Base-by-base conservation (phyloP, 1,140 invertebrate species). In the Xylocopa sonorina region DNA sequence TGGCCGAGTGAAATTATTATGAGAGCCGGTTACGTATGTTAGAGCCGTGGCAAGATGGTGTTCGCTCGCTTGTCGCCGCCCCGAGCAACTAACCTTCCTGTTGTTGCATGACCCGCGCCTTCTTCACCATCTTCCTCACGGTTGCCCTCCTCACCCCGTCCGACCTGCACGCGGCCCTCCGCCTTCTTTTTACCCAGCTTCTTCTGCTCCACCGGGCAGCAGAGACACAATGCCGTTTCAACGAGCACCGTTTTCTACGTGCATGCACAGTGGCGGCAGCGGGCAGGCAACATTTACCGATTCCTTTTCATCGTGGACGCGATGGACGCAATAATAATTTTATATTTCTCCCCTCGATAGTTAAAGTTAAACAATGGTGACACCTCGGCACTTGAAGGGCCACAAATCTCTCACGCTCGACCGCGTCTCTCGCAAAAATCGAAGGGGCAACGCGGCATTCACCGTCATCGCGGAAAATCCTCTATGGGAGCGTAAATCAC, bases 71-170 rank as follows among this genome's bases (percentile, higher is more conserved):
- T 91, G 88, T 91, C 89, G 90, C 86, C 84, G 91, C 91, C 91
- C 84, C 89, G 83, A 92, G 90, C 91, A 89, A 91, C 89, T 91
- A 91, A 92, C 89, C 91, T 91, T 92, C 89, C 89, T 90, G 90
- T 92, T 91, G 89, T 91, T 91, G 90, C 89, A 91, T 91, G 91
- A 90, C 89, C 91, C 76, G 86, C 83, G 81, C 89, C 88, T 88
- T 89, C 88, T 87, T 90, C 86, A 83, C 81, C 83, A 80, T 89
- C 80, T 82, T n/a, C 76, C 46, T 55, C 63, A 58, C 32, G 34
- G 71, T 46, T 46, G 67, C 67, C 32, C 63, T 57, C 34, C 46
- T 21, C 50, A 14, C 4, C 24, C 32, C 67, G 50, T 32, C n/a
- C 43, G 27, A 7, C 18, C 51, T 41, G 3, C 0, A 18, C 18